These are phyloP conservation scores for Pimephales promelas DNA, from an alignment of 2,113 vertebrate species.

Conservation along the genomic window DNA sequence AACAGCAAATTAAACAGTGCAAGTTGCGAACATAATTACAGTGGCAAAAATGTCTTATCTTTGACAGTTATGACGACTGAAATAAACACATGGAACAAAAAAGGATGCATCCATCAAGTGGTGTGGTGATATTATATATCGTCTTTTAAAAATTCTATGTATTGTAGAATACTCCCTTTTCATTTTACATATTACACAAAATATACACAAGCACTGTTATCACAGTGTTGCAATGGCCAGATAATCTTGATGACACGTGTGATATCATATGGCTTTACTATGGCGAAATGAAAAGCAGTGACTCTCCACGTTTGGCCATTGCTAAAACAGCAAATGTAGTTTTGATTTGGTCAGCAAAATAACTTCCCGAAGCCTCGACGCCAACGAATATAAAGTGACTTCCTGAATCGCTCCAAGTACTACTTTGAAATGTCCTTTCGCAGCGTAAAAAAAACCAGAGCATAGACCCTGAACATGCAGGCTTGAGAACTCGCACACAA, in stretches of 20 bases:
- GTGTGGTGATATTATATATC: background rate
- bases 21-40: slow-evolving; percentile 13
- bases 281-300: slow-evolving; percentile 28
- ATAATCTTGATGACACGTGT: slow-evolving; percentile 59
- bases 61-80: background rate
- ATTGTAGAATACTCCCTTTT: slow-evolving; percentile 62
- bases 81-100: slow-evolving; percentile 30
- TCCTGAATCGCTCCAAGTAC: background rate
- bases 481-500: background rate
- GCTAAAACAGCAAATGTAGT: background rate
- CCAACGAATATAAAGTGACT: slow-evolving; percentile 83
- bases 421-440: background rate
- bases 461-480: slow-evolving; percentile 13
- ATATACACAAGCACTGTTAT: slow-evolving; percentile 90
- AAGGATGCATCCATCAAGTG: slow-evolving; percentile 27
- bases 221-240: slow-evolving; percentile 83
- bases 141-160: slow-evolving; percentile 73
- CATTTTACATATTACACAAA: slow-evolving; percentile 92
- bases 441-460: background rate
- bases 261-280: slow-evolving; percentile 92
- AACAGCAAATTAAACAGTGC: slow-evolving; percentile 5
- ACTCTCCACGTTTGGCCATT: background rate
- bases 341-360: slow-evolving; percentile 24
- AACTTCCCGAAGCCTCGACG: slow-evolving; percentile 81
- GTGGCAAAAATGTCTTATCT: background rate